Base-by-base conservation (phyloP, 2,113 vertebrate genomes). In the Brachyhypopomus occidentalis region DNA sequence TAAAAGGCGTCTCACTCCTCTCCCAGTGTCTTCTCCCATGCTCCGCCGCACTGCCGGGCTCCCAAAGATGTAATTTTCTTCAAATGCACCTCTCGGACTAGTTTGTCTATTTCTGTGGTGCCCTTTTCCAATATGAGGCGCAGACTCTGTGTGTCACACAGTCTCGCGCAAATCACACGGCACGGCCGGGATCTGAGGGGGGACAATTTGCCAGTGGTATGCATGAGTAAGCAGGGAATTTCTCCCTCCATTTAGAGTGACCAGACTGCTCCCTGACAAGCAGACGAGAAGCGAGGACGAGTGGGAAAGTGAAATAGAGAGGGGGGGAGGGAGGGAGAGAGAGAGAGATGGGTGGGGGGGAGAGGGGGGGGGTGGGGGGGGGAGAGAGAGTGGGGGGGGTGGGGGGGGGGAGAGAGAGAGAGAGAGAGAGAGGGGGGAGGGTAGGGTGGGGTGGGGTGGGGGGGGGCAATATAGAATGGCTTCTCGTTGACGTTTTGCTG, bases 181-280 rank as follows among this genome's bases (percentile, higher is more conserved):
- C 82, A 41, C 80, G 82, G 79, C 84, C 52, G 75, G 87, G 87
- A 89, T 91, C 86, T 86, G 88, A 88, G 90, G 84, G 92, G 3
- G 88, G 88, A 90, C 90, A 92, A 91, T 94, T 94, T 94, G 89
- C 91, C 88, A 87, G 87, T 86, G 72, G 87, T 91, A 92, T 94
- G 91, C 91, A 92, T 90, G 92, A 91, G 89, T 91, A 90, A 91
- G 91, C 91, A 90, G 88, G 89, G 88, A 89, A 90, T 91, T 85
- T 91, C 89, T 88, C 89, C 90, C 89, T 90, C 90, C 90, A 92
- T 91, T 86, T 91, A 92, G 87, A 89, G 84, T 90, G 91, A 90
- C 92, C 89, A 87, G 89, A 90, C 89, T 87, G 84, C 77, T 79
- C 84, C 41, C 78, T 85, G 74, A 84, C 83, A 84, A 81, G 77